phyloP scores from a whole-genome alignment of 2,113 vertebrate genomes.

The Cichladusa arquata region DNA sequence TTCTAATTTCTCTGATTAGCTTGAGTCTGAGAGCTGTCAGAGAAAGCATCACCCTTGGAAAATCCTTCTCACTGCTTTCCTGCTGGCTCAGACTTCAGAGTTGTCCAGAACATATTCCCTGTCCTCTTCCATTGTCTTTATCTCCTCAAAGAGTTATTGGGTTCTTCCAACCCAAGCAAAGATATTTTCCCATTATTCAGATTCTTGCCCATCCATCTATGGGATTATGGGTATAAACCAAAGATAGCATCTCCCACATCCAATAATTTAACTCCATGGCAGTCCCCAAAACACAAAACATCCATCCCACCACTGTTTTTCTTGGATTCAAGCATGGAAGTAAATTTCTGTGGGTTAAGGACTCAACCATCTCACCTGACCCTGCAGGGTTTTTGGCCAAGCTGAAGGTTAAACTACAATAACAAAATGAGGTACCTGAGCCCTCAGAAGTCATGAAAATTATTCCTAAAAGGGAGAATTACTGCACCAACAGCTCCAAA shows the following conservation, averaged over 20 bases:
- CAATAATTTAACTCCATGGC: not conserved
- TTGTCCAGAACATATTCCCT: not conserved
- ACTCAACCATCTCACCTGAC: fast-evolving
- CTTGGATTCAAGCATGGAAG: not conserved
- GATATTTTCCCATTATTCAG: not conserved
- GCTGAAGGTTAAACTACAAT: not conserved
- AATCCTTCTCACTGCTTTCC: not conserved
- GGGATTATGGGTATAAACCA: not conserved
- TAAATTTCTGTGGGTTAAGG: not conserved
- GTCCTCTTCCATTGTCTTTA: not conserved
- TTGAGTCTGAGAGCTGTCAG: not conserved
- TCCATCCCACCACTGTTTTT: not conserved
- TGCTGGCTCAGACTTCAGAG: not conserved
- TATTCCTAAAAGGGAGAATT: not conserved
- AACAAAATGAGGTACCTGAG: not conserved
- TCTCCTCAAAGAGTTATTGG: too few relatives aligned
- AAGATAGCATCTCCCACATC: not conserved
- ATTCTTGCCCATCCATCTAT: not conserved
- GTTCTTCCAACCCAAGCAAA: not conserved
- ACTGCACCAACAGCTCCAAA: not conserved
- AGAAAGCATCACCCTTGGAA: not conserved
- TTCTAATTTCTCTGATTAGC: not conserved
- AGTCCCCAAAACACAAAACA: not conserved
- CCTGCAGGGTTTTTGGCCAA: not conserved
- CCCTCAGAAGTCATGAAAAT: not conserved